phyloP scores from a whole-genome alignment of 2,797 vertebrate species.

The Phoeniculus purpureus region DNA sequence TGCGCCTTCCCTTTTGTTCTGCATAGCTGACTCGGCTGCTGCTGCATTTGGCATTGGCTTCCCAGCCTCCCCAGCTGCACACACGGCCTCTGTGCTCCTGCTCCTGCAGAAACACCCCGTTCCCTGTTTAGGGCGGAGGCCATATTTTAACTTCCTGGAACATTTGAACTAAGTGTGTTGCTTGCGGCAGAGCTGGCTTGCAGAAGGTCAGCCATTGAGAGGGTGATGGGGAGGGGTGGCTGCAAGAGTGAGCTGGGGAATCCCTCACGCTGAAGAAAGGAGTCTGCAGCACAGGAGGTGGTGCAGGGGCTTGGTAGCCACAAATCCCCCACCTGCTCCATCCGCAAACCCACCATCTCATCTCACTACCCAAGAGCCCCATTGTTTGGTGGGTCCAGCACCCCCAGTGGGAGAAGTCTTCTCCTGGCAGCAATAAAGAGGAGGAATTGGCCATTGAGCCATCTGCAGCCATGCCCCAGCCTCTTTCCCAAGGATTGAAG shows the following conservation, averaged over 20 bases:
- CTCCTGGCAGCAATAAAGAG: background rate
- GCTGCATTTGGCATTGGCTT: background rate
- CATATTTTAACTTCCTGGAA: constrained; percentile 67
- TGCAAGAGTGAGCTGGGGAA: fast-evolving
- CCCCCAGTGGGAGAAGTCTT: background rate
- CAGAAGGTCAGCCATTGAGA: background rate
- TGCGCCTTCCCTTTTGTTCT: fast-evolving
- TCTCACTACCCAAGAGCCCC: fast-evolving
- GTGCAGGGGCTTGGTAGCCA: background rate
- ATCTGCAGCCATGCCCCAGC: background rate
- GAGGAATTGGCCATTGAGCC: background rate
- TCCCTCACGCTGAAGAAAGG: background rate
- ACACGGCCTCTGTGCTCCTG: fast-evolving
- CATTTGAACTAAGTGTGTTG: background rate
- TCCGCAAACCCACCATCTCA: background rate
- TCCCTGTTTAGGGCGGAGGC: constrained; percentile 33
- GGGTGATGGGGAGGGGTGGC: background rate
- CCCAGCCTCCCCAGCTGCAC: background rate
- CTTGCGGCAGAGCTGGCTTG: background rate
- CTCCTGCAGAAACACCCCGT: constrained; percentile 25
- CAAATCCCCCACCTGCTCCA: background rate
- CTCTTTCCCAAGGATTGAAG: background rate
- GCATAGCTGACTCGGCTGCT: background rate
- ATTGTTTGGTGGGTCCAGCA: fast-evolving
- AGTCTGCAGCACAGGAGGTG: background rate